Percentiles rank a stretch among this genome's conserved stretches.
Conservation (phyloP, 2,797 vertebrate genomes). For the Acanthopagrus latus region DNA sequence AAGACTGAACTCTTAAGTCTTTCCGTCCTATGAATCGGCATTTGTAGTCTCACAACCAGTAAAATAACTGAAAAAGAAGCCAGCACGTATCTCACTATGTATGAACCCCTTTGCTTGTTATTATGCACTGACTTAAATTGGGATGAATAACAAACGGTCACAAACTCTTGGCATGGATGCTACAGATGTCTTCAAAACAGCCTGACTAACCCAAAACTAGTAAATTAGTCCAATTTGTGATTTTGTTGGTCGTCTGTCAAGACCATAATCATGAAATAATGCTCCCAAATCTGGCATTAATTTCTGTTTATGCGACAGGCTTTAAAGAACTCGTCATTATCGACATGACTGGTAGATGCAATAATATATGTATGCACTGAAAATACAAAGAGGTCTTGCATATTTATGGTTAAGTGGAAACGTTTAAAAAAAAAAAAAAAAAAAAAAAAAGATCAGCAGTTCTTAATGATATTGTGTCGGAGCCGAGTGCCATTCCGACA, state of each 20-base stretch:
- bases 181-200: constrained; percentile 72
- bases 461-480: constrained; percentile 66
- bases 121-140: constrained; percentile 88
- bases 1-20: constrained; percentile 24
- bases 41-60: constrained; percentile 22
- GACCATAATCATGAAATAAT: constrained; percentile 66
- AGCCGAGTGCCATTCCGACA: constrained; percentile 79
- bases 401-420: constrained; percentile 73
- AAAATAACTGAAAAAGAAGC: constrained; percentile 15
- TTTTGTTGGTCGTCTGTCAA: constrained; percentile 68
- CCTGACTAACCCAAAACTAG: constrained; percentile 72
- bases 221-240: constrained; percentile 70
- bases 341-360: constrained; percentile 87
- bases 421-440: constrained; percentile 33
- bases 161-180: constrained; percentile 56
- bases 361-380: constrained; percentile 88
- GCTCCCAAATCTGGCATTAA: constrained; percentile 65
- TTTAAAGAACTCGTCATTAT: constrained; percentile 77
- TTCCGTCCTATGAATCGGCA: constrained; percentile 61
- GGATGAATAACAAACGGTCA: constrained; percentile 47
- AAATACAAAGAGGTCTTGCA: constrained; percentile 82
- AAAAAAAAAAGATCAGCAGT: constrained; percentile 63
- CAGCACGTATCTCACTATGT: constrained; percentile 15
- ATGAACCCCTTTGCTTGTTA: constrained; percentile 81
- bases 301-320: constrained; percentile 78